Conservation (phyloP, 2,888 invertebrate species). For the Lithophane semibrunnea region DNA sequence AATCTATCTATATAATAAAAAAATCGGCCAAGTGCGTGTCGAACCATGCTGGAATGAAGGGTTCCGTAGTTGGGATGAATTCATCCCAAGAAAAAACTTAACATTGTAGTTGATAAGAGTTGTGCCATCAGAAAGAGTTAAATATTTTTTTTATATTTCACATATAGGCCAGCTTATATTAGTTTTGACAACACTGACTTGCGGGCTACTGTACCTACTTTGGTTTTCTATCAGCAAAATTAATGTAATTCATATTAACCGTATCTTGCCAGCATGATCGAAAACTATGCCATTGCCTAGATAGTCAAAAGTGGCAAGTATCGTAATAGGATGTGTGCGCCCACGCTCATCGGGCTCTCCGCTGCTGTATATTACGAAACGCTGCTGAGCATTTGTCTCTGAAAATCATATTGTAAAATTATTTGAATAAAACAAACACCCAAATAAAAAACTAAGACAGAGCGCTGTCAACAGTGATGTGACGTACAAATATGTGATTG, state of each 20-base stretch:
- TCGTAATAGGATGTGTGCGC: constrained; percentile 78
- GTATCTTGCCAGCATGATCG: constrained; percentile 85
- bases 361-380: constrained; percentile 84
- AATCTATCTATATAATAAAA: too few species aligned
- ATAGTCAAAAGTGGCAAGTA: constrained; percentile 85
- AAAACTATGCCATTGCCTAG: constrained; percentile 86
- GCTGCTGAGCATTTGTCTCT: constrained; percentile 85
- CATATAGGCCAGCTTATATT: background rate
- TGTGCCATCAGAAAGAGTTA: too few species aligned
- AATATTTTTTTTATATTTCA: too few species aligned
- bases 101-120: too few species aligned
- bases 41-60: too few species aligned
- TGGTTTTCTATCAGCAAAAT: background rate
- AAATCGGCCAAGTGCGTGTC: too few species aligned
- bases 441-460: too few species aligned
- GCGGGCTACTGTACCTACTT: background rate
- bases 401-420: constrained; percentile 11
- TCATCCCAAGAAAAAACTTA: too few species aligned
- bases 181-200: background rate
- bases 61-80: too few species aligned
- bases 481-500: too few species aligned
- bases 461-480: too few species aligned
- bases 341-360: constrained; percentile 84
- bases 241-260: constrained; percentile 68
- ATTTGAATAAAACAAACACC: background rate